A percentile compares a stretch with the other conserved stretches of the same genome.
phyloP scores from a whole-genome alignment of 1,140 invertebrate species.

The Hermetia illucens region DNA sequence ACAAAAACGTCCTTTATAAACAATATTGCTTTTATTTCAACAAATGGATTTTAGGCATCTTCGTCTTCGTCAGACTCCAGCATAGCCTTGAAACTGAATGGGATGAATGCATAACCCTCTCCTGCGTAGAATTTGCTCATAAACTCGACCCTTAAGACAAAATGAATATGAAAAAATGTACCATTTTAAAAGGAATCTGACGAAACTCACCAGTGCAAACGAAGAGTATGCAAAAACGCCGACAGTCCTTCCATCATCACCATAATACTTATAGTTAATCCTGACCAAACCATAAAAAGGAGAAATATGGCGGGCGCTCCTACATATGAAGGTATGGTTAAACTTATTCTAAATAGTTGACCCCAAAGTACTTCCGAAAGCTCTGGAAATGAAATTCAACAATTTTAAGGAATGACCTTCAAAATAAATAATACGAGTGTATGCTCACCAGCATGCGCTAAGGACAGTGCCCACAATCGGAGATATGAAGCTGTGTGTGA shows the following conservation, averaged over 20 bases:
- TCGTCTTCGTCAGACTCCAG: slow-evolving; percentile 47
- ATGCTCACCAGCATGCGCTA: slow-evolving; percentile 85
- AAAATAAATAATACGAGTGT: slow-evolving; percentile 13
- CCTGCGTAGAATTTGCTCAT: slow-evolving; percentile 96
- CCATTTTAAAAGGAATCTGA: neutral
- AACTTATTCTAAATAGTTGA: slow-evolving; percentile 45
- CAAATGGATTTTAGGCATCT: too few species aligned
- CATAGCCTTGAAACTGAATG: slow-evolving; percentile 85
- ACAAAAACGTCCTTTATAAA: too few species aligned
- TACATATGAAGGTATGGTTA: slow-evolving; percentile 36
- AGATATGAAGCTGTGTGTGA: slow-evolving; percentile 95
- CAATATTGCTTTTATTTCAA: too few species aligned
- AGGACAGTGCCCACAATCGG: slow-evolving; percentile 87
- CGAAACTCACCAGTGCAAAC: slow-evolving; percentile 85
- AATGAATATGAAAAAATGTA: neutral
- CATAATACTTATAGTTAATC: slow-evolving; percentile 83
- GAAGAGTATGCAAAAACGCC: slow-evolving; percentile 93
- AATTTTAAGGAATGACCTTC: slow-evolving; percentile 1
- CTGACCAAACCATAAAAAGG: slow-evolving; percentile 72
- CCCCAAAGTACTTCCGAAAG: slow-evolving; percentile 83
- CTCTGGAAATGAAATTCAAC: slow-evolving; percentile 37
- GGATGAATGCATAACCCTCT: slow-evolving; percentile 74
- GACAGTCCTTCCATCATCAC: slow-evolving; percentile 98
- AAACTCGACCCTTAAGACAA: slow-evolving; percentile 88
- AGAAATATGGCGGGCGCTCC: slow-evolving; percentile 53